A percentile compares a stretch with the other conserved stretches of the same genome.
phyloP scores from a whole-genome alignment of 2,113 vertebrate genomes.

The Cyprinodon brontotheroides region DNA sequence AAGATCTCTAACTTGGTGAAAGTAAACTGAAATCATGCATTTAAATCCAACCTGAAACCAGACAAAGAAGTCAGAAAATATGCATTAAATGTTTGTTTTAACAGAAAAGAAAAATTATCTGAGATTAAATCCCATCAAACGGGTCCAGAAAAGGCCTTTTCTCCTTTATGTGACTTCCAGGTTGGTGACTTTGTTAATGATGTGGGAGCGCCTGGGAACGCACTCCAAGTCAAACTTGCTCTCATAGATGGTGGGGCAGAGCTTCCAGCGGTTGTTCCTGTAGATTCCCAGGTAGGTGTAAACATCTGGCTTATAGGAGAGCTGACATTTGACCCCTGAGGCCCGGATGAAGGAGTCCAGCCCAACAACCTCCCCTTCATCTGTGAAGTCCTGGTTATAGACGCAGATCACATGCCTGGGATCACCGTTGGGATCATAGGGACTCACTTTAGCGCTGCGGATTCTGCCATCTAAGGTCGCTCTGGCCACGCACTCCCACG shows the following conservation, averaged over 20 bases:
- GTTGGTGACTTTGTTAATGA: constrained; percentile 85
- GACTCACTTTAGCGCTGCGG: constrained; percentile 83
- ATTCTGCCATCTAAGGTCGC: constrained; percentile 84
- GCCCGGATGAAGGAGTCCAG: constrained; percentile 84
- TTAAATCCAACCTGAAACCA: constrained; percentile 13
- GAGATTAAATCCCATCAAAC: background rate
- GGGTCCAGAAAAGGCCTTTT: background rate
- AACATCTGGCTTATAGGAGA: constrained; percentile 89
- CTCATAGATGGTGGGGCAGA: constrained; percentile 91
- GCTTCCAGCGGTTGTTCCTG: constrained; percentile 88
- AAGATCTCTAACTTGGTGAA: too few species aligned
- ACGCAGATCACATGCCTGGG: constrained; percentile 86
- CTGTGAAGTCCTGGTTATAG: constrained; percentile 87
- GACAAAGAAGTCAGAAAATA: background rate
- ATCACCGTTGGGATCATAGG: constrained; percentile 73
- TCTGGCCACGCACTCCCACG: constrained; percentile 87
- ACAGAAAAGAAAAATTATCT: background rate
- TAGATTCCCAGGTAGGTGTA: constrained; percentile 92
- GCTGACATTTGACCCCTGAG: constrained; percentile 85
- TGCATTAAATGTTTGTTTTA: constrained; percentile 3
- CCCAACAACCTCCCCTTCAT: constrained; percentile 82
- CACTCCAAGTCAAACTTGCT: constrained; percentile 90
- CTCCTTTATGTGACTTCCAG: constrained; percentile 82
- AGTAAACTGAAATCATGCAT: background rate
- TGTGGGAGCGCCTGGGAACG: constrained; percentile 84